These are phyloP conservation scores for Epinephelus cyanopodus DNA, from an alignment of 2,113 vertebrate species.

Conservation along the genomic window DNA sequence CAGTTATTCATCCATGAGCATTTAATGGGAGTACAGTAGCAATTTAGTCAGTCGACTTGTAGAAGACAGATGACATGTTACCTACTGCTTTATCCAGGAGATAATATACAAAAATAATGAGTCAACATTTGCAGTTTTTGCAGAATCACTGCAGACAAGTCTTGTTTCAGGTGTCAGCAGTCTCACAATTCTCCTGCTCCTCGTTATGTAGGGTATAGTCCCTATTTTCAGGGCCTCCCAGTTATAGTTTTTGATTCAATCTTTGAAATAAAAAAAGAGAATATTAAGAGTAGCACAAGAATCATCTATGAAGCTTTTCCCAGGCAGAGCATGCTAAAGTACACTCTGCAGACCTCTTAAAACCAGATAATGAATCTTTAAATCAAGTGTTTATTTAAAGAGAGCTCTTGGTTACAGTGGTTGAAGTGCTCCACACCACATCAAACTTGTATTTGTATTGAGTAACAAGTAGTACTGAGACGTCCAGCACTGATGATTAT, in stretches of 20 bases:
- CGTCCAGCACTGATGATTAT: not conserved
- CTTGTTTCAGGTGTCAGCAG: not conserved
- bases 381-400: not conserved
- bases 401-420: not conserved
- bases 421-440: not conserved
- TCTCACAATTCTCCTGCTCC: not conserved
- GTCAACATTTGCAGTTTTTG: not conserved
- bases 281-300: not conserved
- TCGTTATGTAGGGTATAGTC: not conserved
- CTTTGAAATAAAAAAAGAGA: not conserved
- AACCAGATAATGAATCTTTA: not conserved
- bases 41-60: too few species aligned
- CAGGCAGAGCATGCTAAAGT: not conserved
- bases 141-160: not conserved
- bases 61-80: not conserved
- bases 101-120: not conserved
- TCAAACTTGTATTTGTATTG: not conserved
- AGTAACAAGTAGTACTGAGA: constrained; percentile 30
- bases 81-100: not conserved
- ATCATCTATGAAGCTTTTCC: not conserved
- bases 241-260: not conserved
- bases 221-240: not conserved
- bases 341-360: not conserved
- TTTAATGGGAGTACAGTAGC: too few species aligned
- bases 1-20: too few species aligned